Base-by-base conservation (phyloP, 2,113 vertebrate genomes). In the Serilophus lunatus region DNA sequence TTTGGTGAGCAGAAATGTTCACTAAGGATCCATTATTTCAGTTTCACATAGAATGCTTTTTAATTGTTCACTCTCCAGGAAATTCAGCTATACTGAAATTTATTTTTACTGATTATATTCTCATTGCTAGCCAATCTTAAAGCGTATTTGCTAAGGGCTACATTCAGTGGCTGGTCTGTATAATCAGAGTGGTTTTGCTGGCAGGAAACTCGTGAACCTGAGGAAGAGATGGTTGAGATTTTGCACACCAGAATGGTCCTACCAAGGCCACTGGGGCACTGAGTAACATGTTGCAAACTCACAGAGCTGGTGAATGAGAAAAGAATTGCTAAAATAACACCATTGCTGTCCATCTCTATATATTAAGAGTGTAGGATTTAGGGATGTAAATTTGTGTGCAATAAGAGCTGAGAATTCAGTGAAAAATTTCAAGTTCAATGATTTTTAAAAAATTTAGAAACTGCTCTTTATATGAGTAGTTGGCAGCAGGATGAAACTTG, bases 111-210 rank as follows among this genome's bases (percentile, higher is more conserved):
- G 47, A 7, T 63, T 25, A 6, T 70, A 36, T 65, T 70, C 51
- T 57, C 47, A 23, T 87, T 70, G 36, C 10, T 12, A 59, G 57
- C 45, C 44, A 3, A 7, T 77, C 19, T 76, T 42, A 45, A 54
- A 45, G 13, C 3, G 1, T 13, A 4, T 31, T 65, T 8, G 47
- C 0, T 12, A 35, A 51, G 51, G 51, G 25, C 9, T 36, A 8
- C 18, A 19, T 35, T 68, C 40, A 40, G 60, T 31, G 56, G 5
- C 51, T 82, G 40, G 6, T 29, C 44, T 35, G 0, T 38, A 12
- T 11, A n/a, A 33, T 65, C 36, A 28, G 2, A 4, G 20, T 31
- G 76, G 10, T 33, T 72, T 71, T 80, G 36, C 40, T 69, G 31
- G 18, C 23, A 76, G 66, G n/a, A 38, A 88, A 18, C 35, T 90